A percentile compares a stretch with the other conserved stretches of the same genome.
Conservation (phyloP, 2,888 invertebrate species). For the Thysanoteuthis rhombus region DNA sequence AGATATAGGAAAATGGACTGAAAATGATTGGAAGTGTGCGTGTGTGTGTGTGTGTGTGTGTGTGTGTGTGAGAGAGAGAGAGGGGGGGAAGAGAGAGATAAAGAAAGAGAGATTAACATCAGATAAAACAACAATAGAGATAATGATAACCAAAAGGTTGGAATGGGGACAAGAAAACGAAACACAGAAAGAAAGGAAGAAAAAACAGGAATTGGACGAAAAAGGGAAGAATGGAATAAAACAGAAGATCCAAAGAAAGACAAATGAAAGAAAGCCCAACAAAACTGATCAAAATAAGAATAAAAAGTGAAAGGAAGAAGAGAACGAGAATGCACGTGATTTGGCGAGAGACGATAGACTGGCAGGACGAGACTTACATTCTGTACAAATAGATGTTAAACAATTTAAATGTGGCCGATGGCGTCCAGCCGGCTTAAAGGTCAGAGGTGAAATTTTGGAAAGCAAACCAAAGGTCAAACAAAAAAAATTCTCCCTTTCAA, state of each 20-base stretch:
- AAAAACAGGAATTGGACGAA: background rate
- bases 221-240: background rate
- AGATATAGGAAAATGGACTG: too few species aligned
- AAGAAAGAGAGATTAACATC: too few species aligned
- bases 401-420: background rate
- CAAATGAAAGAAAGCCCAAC: background rate
- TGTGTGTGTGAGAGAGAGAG: too few species aligned
- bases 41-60: too few species aligned
- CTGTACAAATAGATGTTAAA: background rate
- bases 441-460: slow-evolving; percentile 12
- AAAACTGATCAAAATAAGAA: background rate
- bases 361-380: background rate
- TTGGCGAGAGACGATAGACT: background rate
- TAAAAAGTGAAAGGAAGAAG: background rate
- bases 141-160: too few species aligned
- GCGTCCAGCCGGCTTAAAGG: background rate
- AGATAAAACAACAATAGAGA: too few species aligned
- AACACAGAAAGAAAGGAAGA: background rate
- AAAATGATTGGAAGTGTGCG: too few species aligned
- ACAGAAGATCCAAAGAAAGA: background rate
- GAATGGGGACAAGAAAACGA: background rate
- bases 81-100: too few species aligned
- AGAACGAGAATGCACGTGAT: background rate
- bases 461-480: slow-evolving; percentile 12
- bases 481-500: background rate